Evolutionary conservation across 2,797 vertebrate genomes (phyloP).

Genomic region (Cuniculus paca): DNA sequence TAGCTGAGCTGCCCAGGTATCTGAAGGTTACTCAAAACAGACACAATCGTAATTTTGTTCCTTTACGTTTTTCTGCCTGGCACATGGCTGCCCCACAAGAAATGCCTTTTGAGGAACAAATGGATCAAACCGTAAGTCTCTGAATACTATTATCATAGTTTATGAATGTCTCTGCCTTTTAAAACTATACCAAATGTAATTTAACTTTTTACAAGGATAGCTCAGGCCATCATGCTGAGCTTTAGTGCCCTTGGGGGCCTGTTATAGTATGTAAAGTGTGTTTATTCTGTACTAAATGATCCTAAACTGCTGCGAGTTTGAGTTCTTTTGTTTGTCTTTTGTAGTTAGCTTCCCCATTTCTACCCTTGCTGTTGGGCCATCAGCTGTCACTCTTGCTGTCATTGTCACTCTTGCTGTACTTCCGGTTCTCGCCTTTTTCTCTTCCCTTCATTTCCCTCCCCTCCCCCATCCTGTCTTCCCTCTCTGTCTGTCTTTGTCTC

Average conservation of each 20-base stretch:
- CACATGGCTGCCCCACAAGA: not conserved
- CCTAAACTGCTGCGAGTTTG: constrained; percentile 65
- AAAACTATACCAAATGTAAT: constrained; percentile 61
- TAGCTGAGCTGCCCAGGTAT: not conserved
- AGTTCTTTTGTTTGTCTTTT: constrained; percentile 70
- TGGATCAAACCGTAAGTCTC: not conserved
- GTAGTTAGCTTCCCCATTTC: not conserved
- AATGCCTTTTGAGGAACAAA: constrained; percentile 13
- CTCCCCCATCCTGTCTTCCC: too few species aligned
- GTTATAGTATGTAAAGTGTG: constrained; percentile 47
- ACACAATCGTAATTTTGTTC: not conserved
- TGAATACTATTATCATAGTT: constrained; percentile 1
- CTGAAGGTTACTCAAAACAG: not conserved
- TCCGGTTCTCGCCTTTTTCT: not conserved
- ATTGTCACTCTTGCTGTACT: constrained; percentile 42
- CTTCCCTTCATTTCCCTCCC: not conserved
- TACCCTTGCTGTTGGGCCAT: constrained; percentile 51
- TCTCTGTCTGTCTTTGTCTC: too few species aligned
- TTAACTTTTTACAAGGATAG: constrained; percentile 58
- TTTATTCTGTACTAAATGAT: constrained; percentile 68
- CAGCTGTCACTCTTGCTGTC: constrained; percentile 52
- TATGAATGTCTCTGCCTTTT: constrained; percentile 59
- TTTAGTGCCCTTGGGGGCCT: constrained; percentile 29
- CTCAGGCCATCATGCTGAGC: constrained; percentile 56
- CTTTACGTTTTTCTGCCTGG: not conserved